Conservation (phyloP, 2,113 vertebrate species). For the Phylloscopus trochilus region DNA sequence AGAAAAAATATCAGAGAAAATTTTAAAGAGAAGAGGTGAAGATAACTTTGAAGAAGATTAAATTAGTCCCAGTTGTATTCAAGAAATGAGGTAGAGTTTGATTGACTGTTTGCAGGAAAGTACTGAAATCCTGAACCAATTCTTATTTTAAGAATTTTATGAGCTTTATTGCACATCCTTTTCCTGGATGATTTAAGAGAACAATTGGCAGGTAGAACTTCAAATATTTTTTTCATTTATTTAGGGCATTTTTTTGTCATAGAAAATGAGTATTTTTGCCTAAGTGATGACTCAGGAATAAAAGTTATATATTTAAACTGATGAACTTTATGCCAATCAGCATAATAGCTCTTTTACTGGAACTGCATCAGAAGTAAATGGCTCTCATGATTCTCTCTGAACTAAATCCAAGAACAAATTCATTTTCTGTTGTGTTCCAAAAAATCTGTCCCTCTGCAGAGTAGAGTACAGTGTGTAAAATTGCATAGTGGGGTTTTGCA, state of each 20-base stretch:
- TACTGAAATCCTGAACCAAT: neutral
- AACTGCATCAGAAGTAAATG: slow-evolving; percentile 38
- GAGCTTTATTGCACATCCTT: neutral
- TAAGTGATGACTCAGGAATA: slow-evolving; percentile 11
- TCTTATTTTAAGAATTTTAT: neutral
- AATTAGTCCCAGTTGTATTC: neutral
- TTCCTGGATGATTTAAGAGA: neutral
- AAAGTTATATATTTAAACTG: slow-evolving; percentile 27
- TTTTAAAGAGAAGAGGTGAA: neutral
- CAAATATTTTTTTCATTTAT: neutral
- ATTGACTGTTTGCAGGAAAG: neutral
- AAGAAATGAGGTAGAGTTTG: neutral
- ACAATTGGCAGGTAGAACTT: neutral
- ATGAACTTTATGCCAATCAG: slow-evolving; percentile 21
- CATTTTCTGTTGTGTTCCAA: slow-evolving; percentile 10
- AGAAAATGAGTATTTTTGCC: neutral
- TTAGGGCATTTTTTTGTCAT: neutral
- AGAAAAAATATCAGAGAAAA: neutral
- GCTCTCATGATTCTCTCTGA: slow-evolving; percentile 26
- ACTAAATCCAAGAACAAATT: slow-evolving; percentile 46
- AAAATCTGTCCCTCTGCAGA: neutral
- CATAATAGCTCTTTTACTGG: slow-evolving; percentile 33
- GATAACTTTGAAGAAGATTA: neutral
- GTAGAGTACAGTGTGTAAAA: neutral
- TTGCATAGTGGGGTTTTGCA: neutral